Conservation (phyloP, 2,797 vertebrate species). For the Scolopax bukidnonensis region DNA sequence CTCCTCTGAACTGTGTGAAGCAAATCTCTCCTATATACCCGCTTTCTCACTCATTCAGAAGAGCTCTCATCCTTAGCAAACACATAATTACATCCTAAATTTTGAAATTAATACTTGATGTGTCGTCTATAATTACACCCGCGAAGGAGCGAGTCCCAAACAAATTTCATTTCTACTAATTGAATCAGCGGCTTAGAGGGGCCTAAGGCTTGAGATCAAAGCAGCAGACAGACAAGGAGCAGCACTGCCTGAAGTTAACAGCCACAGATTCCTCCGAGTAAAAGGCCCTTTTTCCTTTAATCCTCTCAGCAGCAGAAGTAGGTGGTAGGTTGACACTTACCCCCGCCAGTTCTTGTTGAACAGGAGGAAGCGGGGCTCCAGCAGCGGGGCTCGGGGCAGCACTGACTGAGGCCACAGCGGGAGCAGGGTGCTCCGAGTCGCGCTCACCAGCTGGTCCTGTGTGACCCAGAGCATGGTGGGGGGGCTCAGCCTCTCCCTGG, state of each 20-base stretch:
- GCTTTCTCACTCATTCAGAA: background rate
- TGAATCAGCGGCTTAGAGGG: background rate
- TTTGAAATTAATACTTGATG: background rate
- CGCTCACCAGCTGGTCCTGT: slow-evolving; percentile 69
- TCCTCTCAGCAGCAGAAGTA: slow-evolving; percentile 35
- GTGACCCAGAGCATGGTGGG: slow-evolving; percentile 63
- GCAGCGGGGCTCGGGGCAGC: slow-evolving; percentile 61
- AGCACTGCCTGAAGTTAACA: background rate
- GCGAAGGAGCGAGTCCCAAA: background rate
- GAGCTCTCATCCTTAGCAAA: background rate
- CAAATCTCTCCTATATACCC: background rate
- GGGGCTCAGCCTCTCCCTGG: slow-evolving; percentile 75
- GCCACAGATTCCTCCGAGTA: background rate
- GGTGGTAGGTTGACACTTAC: slow-evolving; percentile 71
- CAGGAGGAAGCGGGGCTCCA: slow-evolving; percentile 73
- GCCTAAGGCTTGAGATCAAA: background rate
- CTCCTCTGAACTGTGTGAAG: background rate
- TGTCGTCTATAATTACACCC: background rate
- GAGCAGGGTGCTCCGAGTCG: slow-evolving; percentile 70
- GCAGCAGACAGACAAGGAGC: background rate
- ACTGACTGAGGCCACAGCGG: slow-evolving; percentile 66
- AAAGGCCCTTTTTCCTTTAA: background rate
- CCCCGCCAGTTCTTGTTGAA: slow-evolving; percentile 74
- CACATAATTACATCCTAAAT: background rate
- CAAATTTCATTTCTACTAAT: background rate